Base-by-base conservation (phyloP, 2,888 invertebrate genomes). In the Pycnomerus fuliginosus region DNA sequence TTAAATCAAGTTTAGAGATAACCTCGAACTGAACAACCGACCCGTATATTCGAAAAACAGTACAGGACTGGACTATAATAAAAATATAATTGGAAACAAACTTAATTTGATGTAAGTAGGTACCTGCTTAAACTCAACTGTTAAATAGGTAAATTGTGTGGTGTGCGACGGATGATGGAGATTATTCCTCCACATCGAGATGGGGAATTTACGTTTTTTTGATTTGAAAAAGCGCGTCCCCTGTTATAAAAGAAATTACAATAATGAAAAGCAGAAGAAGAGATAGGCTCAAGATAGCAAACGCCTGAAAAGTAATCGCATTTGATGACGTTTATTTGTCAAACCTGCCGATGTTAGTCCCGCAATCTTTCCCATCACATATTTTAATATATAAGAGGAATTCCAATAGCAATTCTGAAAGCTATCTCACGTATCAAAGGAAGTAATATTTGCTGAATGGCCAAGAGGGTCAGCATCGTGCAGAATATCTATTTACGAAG, bases 401-500 rank as follows among this genome's bases (percentile, higher is more conserved):
- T 66, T 62, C 63, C 61, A 61, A 62, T 64, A 60, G 55, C 56
- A 63, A 61, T 65, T 57, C 55, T 52, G 56, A 61, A 60, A 64
- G 65, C 66, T 58, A 67, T 69, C 68, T 69, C 68, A 62, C 69
- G 69, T 70, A 69, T 70, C 70, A 71, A 71, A 71, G 71, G 68
- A 67, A 67, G 70, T 67, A 70, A 71, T 72, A 72, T 71, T 72
- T 66, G 64, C 60, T 62, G 65, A 70, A 68, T 65, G 60, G 67
- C 58, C 54, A 50, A 52, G 54, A 56, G 61, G 65, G 65, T 61
- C 66, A 61, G 61, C 60, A 60, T 59, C 38, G 34, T 42, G 38
- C 38, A 43, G 62, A 64, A 67, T 68, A 67, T 69, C 69, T 66
- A 70, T 71, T 69, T 70, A 65, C 66, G 61, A 62, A 65, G 60